These are phyloP conservation scores for Erebia epiphron DNA, from an alignment of 2,888 invertebrate species.

Conservation along the genomic window DNA sequence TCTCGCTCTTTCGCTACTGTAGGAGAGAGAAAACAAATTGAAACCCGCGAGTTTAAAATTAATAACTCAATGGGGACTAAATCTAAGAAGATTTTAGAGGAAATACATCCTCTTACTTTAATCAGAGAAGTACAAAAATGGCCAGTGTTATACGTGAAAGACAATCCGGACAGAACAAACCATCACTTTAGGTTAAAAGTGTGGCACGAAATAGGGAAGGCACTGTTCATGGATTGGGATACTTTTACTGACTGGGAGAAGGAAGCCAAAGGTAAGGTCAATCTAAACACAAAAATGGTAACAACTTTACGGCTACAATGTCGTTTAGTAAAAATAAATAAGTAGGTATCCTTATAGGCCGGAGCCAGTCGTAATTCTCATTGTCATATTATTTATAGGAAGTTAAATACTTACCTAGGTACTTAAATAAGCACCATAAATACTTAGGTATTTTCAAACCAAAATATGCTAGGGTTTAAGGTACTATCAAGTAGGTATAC, in stretches of 20 bases:
- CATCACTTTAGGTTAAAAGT: conserved; percentile 47
- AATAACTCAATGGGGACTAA: conserved; percentile 23
- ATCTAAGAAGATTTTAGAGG: conserved; percentile 50
- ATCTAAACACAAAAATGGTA: background rate
- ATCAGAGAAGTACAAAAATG: conserved; percentile 56
- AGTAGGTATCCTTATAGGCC: too few relatives aligned
- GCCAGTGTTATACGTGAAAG: conserved; percentile 51
- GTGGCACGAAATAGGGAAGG: conserved; percentile 52
- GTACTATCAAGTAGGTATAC: too few relatives aligned
- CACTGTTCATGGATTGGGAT: conserved; percentile 49
- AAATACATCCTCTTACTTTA: conserved; percentile 53
- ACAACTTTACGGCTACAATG: too few relatives aligned
- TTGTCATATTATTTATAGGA: too few relatives aligned
- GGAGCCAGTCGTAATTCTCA: too few relatives aligned
- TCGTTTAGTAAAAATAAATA: too few relatives aligned
- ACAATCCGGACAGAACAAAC: conserved; percentile 47
- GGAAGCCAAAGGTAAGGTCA: conserved; percentile 44
- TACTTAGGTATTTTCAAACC: too few relatives aligned
- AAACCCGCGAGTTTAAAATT: background rate
- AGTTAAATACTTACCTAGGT: too few relatives aligned
- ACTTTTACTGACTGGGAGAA: conserved; percentile 41
- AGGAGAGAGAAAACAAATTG: background rate
- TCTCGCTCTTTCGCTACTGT: background rate
- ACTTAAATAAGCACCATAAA: too few relatives aligned
- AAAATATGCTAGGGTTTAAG: too few relatives aligned